phyloP scores from a whole-genome alignment of 2,113 vertebrate species.

The Zosterops hypoxanthus region DNA sequence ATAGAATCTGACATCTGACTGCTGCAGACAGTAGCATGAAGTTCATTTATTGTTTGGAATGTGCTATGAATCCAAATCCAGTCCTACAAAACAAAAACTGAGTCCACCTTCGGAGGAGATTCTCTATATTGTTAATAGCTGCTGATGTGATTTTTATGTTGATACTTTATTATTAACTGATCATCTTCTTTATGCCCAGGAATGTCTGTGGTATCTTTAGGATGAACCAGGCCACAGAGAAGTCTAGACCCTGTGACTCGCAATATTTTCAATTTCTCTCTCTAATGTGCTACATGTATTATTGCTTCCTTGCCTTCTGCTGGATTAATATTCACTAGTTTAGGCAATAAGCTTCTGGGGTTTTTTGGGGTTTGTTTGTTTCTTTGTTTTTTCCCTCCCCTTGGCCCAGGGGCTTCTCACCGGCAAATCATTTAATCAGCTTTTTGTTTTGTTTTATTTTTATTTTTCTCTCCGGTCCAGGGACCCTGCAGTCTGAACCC shows the following conservation, averaged over 20 bases:
- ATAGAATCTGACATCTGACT: background rate
- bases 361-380: too few species aligned
- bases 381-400: background rate
- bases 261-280: background rate
- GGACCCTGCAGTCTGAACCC: accelerated
- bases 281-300: background rate
- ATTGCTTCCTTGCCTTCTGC: too few species aligned
- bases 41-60: background rate
- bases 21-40: background rate
- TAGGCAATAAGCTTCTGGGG: background rate
- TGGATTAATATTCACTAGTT: background rate
- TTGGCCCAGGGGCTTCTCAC: too few species aligned
- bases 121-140: background rate
- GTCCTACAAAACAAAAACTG: background rate
- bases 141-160: background rate
- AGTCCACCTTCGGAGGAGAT: background rate
- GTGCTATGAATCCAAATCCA: background rate
- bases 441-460: background rate
- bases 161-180: background rate
- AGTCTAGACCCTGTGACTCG: too few species aligned
- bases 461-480: background rate
- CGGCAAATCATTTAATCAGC: background rate
- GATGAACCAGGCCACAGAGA: background rate
- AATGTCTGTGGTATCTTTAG: background rate
- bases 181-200: background rate